These are phyloP conservation scores for Oncorhynchus gorbuscha DNA, from an alignment of 2,113 vertebrate species.

Conservation along the genomic window DNA sequence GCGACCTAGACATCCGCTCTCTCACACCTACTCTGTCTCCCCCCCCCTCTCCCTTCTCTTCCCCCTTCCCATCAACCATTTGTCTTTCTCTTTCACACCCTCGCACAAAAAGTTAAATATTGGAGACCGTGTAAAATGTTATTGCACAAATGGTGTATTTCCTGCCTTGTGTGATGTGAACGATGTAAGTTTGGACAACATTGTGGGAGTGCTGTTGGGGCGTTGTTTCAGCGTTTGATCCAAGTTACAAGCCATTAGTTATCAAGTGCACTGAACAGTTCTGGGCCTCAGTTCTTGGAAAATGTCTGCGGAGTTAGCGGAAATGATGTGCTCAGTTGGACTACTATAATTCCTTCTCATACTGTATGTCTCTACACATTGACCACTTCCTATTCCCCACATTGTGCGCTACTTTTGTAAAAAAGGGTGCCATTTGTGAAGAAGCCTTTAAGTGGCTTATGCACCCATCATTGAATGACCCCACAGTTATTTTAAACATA, in stretches of 20 bases:
- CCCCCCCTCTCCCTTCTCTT: conserved; percentile 2
- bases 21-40: not conserved
- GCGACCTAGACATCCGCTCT: not conserved
- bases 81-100: not conserved
- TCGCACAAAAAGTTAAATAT: conserved; percentile 49
- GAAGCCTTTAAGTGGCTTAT: conserved; percentile 2
- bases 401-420: too few relatives aligned
- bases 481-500: conserved; percentile 33
- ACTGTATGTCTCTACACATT: not conserved
- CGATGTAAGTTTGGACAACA: not conserved
- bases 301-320: not conserved
- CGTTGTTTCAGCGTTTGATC: not conserved
- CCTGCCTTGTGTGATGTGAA: conserved; percentile 44
- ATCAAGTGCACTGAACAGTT: conserved; percentile 12
- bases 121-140: conserved; percentile 47
- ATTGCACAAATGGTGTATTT: conserved; percentile 31
- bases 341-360: not conserved
- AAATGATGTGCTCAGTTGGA: not conserved
- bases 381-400: not conserved
- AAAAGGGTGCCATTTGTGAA: too few relatives aligned
- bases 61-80: conserved; percentile 19
- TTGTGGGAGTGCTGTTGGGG: conserved; percentile 14
- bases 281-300: too few relatives aligned
- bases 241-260: conserved; percentile 18
- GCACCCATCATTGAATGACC: conserved; percentile 44